These are phyloP conservation scores for Sceloporus undulatus DNA, from an alignment of 2,113 vertebrate species.

Conservation along the genomic window DNA sequence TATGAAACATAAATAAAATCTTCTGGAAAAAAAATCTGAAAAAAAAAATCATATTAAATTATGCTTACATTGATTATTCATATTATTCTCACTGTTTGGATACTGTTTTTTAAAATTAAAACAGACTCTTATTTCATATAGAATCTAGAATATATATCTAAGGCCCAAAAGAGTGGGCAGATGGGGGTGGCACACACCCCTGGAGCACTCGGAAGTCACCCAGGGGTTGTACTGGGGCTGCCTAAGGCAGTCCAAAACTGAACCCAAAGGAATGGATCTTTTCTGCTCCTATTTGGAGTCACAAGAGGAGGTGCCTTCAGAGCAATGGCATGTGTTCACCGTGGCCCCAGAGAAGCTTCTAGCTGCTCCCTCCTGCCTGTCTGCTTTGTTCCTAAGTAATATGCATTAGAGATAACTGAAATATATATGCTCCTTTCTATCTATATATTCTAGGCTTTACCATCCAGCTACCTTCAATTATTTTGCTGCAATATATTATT, in stretches of 20 bases:
- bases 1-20: constrained; percentile 6
- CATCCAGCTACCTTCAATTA: not conserved
- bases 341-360: too few relatives aligned
- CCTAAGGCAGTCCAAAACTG: too few relatives aligned
- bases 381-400: not conserved
- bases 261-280: too few relatives aligned
- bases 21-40: constrained; percentile 37
- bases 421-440: not conserved
- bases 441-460: not conserved
- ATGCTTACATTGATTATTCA: not conserved
- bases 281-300: too few relatives aligned
- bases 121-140: not conserved
- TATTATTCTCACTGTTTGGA: constrained; percentile 19
- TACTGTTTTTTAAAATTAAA: constrained; percentile 15
- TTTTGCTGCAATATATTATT: too few relatives aligned
- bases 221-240: too few relatives aligned
- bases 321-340: too few relatives aligned
- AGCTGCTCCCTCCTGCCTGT: too few relatives aligned
- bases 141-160: not conserved
- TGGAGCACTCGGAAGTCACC: too few relatives aligned
- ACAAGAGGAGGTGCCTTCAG: too few relatives aligned
- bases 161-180: not conserved
- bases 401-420: not conserved
- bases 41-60: constrained; percentile 33
- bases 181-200: too few relatives aligned